phyloP scores from a whole-genome alignment of 2,113 vertebrate species.

The Polypterus bichir region DNA sequence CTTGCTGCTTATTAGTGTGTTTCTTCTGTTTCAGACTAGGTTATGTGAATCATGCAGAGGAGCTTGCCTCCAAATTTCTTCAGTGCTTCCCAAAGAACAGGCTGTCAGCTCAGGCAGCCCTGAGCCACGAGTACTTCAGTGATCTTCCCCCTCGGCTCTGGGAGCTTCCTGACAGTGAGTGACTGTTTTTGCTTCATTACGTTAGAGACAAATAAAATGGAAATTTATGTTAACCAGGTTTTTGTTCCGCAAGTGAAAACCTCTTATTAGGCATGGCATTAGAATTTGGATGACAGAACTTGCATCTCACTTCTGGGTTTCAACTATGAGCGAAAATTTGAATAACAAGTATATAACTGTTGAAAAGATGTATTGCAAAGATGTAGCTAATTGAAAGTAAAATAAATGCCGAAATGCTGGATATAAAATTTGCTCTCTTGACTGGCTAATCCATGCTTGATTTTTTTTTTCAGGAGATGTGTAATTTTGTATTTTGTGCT shows the following conservation, averaged over 20 bases:
- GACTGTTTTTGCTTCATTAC: neutral
- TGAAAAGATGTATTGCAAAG: no score
- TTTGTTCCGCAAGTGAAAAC: constrained; percentile 1
- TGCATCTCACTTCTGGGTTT: no score
- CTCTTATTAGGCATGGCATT: neutral
- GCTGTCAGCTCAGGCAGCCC: constrained; percentile 77
- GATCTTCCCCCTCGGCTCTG: constrained; percentile 87
- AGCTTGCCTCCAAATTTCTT: constrained; percentile 85
- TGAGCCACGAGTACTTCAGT: constrained; percentile 89
- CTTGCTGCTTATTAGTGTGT: constrained; percentile 18
- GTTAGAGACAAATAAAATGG: neutral
- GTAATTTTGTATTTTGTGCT: no score
- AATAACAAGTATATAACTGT: no score
- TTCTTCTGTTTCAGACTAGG: constrained; percentile 64
- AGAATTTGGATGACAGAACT: neutral
- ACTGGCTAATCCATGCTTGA: no score
- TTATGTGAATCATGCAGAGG: constrained; percentile 83
- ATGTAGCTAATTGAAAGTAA: no score
- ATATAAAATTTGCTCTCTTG: no score
- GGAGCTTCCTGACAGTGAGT: constrained; percentile 88
- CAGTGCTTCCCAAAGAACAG: constrained; percentile 97
- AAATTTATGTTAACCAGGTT: neutral
- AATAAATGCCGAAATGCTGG: no score
- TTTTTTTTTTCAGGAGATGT: no score
- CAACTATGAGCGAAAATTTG: no score